Evolutionary conservation across 2,797 vertebrate species (phyloP), one percentile per base, ranked within the genome.

Genomic region (Micropoecilia bifurca): DNA sequence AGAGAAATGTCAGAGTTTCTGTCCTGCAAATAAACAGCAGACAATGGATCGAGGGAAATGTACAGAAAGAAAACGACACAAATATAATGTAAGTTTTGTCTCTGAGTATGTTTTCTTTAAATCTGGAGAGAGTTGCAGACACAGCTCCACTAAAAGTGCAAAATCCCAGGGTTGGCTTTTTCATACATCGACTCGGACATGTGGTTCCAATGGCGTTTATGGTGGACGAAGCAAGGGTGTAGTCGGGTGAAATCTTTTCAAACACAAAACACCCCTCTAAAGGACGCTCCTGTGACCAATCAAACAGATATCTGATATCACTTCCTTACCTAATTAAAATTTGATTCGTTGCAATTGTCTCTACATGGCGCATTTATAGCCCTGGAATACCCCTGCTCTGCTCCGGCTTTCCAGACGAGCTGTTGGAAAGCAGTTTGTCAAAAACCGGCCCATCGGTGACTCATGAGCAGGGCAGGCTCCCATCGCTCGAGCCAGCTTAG

Each of bases 381-480:
- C 75, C 81, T 89, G 90, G 91, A 93, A 92, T 92, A 93, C 71
- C 88, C 85, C 90, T 74, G 85, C 76, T 85, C 74, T 80, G 85
- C 76, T 85, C 74, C 80, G 22, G 86, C 79, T 91, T 90, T 90
- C 91, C 89, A 87, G 83, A 74, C 81, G 75, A 39, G 25, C 71
- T 85, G 80, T 79, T 90, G 88, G 90, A 86, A 75, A 87, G 73
- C 1, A 10, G 25, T n/a, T 88, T 22, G 16, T 84, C 80, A 80
- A 85, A 80, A 86, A 85, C 80, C 74, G 68, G 71, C 82, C 91
- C 86, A 87, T 88, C 63, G 81, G 74, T 94, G 92, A 95, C 88
- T 93, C 90, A 93, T 74, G 73, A 79, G 63, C 47, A 48, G 82
- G 85, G 80, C 87, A 90, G 90, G 89, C 86, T 92, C 90, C 85